Percentiles rank a stretch among this genome's conserved stretches.
Evolutionary conservation across 2,797 vertebrate species (phyloP).

Genomic region (Enoplosus armatus): DNA sequence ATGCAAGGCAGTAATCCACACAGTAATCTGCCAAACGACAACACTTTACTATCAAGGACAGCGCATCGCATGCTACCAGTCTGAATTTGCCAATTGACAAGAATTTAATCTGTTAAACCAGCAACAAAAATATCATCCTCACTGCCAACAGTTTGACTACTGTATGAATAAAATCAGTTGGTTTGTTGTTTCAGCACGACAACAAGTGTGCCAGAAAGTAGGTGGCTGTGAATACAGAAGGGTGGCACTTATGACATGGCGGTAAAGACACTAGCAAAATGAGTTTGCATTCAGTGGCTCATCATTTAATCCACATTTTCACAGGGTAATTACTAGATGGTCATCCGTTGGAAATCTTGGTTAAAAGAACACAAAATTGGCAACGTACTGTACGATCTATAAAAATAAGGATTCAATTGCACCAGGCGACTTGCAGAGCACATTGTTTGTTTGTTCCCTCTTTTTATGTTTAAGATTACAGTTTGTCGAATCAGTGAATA

Average conservation of each 20-base stretch:
- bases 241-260: neutral
- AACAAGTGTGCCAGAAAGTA: neutral
- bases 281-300: neutral
- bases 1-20: neutral
- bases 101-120: neutral
- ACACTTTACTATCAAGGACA: neutral
- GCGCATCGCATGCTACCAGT: too few relatives aligned
- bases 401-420: neutral
- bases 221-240: neutral
- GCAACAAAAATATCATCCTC: neutral
- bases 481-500: constrained; percentile 44
- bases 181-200: neutral
- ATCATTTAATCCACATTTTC: neutral
- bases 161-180: neutral
- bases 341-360: neutral
- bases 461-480: constrained; percentile 34
- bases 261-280: neutral
- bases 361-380: neutral
- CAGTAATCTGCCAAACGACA: neutral
- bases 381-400: neutral
- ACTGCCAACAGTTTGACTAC: neutral
- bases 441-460: constrained; percentile 17
- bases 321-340: neutral
- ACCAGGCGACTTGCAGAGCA: neutral
- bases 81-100: neutral